Conservation (phyloP, 1,140 invertebrate species). For the Goniozus legneri region DNA sequence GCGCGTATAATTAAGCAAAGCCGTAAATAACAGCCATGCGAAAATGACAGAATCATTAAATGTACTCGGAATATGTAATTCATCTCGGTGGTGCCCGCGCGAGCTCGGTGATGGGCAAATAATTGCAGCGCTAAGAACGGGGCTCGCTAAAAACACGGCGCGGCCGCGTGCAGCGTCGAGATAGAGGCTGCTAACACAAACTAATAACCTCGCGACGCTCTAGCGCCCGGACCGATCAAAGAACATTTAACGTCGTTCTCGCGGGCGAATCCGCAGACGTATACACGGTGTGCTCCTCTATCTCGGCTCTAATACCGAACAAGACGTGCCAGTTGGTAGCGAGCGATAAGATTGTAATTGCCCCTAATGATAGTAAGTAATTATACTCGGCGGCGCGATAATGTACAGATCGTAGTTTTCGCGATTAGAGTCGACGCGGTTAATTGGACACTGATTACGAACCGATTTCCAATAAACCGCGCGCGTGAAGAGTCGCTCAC, state of each 20-base stretch:
- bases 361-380: slow-evolving; percentile 23
- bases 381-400: too few relatives aligned
- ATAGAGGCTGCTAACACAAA: slow-evolving; percentile 11
- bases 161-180: too few relatives aligned
- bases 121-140: slow-evolving; percentile 16
- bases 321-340: too few relatives aligned
- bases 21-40: not conserved
- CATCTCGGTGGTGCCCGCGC: too few relatives aligned
- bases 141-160: slow-evolving; percentile 8
- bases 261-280: slow-evolving; percentile 2
- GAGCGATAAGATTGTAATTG: slow-evolving; percentile 23
- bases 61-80: slow-evolving; percentile 9
- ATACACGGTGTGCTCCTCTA: too few relatives aligned
- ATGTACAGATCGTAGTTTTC: too few relatives aligned
- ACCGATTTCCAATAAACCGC: too few relatives aligned
- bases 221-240: slow-evolving; percentile 9
- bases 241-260: slow-evolving; percentile 19
- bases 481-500: too few relatives aligned
- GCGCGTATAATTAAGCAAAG: too few relatives aligned
- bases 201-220: slow-evolving; percentile 3
- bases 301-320: too few relatives aligned
- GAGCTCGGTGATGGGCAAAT: slow-evolving; percentile 25
- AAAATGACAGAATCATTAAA: slow-evolving; percentile 21
- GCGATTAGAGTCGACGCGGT: too few relatives aligned
- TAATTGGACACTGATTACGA: too few relatives aligned